These are phyloP conservation scores for Pedicia rivosa DNA, from an alignment of 2,888 invertebrate genomes.

Conservation along the genomic window DNA sequence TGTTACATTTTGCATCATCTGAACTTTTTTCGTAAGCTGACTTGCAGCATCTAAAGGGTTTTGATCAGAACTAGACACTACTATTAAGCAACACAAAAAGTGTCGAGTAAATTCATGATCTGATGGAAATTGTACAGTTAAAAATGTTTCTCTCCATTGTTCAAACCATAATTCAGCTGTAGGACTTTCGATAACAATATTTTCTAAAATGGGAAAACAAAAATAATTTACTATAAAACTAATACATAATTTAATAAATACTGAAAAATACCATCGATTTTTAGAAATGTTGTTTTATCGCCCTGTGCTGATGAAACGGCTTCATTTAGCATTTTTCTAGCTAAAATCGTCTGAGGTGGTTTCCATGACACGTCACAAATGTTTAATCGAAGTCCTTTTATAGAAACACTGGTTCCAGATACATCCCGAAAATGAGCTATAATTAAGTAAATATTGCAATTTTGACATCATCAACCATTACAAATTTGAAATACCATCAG, in stretches of 20 bases:
- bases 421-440: conserved; percentile 69
- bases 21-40: conserved; percentile 61
- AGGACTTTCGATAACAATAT: conserved; percentile 50
- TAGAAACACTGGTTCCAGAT: conserved; percentile 50
- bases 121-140: conserved; percentile 71
- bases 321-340: conserved; percentile 72
- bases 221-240: neutral
- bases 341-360: conserved; percentile 66
- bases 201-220: conserved; percentile 30
- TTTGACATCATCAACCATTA: neutral
- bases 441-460: conserved; percentile 7
- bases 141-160: conserved; percentile 82
- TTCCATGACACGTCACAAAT: conserved; percentile 68
- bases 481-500: conserved; percentile 41
- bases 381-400: conserved; percentile 62
- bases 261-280: conserved; percentile 31
- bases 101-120: conserved; percentile 96
- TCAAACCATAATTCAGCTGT: conserved; percentile 86
- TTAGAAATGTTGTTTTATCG: conserved; percentile 37
- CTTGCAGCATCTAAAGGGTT: conserved; percentile 71
- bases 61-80: conserved; percentile 53
- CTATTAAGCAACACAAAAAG: conserved; percentile 66
- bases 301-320: conserved; percentile 47
- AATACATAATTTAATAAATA: neutral
- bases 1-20: conserved; percentile 56